Base-by-base conservation (phyloP, 2,888 invertebrate species). In the Erebia aethiops region DNA sequence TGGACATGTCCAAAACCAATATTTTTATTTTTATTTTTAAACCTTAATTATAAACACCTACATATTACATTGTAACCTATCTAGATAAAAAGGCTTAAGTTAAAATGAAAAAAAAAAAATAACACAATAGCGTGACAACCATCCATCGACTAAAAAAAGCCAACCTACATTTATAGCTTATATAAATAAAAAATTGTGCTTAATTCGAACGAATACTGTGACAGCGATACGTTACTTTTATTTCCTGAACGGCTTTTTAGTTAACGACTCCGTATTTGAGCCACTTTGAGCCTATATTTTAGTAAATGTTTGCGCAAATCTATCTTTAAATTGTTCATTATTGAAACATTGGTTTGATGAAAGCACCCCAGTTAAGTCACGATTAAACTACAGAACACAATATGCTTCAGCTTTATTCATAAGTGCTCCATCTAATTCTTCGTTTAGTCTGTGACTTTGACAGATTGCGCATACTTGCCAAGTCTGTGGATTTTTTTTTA, bases 1-100 rank as follows among this genome's bases (percentile, higher is more conserved):
- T 54, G 67, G 66, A 68, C 66, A 69, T 18, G 46, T 66, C 71
- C 51, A 62, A 35, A 58, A 64, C 79, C 80, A 81, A 81, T 82
- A 81, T 85, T 83, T 85, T 21, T 13, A 9, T 57, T 13, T 13
- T n/a, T n/a, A n/a, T n/a, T 7, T 62, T 49, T 21, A 21, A 62
- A 62, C 84, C 86, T 88, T 84, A 88, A 79, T 75, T 82, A 84
- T 83, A 85, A 88, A 90, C 90, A 89, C 84, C 91, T 92, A 89
- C 83, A 80, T 61, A 61, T 86, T 75, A 77, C 73, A 88, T 84
- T 84, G 83, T 89, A 88, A 84, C 89, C 91, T 92, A 91, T 89
- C 92, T 92, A 92, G 86, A 90, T 83, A 81, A 84, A 84, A 85
- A 87, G 86, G 90, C 88, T 89, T 89, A 88, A 82, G 77, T 75